Evolutionary conservation across 2,113 vertebrate species (phyloP), one percentile per base, ranked within the genome.

Genomic region (Meleagris gallopavo): DNA sequence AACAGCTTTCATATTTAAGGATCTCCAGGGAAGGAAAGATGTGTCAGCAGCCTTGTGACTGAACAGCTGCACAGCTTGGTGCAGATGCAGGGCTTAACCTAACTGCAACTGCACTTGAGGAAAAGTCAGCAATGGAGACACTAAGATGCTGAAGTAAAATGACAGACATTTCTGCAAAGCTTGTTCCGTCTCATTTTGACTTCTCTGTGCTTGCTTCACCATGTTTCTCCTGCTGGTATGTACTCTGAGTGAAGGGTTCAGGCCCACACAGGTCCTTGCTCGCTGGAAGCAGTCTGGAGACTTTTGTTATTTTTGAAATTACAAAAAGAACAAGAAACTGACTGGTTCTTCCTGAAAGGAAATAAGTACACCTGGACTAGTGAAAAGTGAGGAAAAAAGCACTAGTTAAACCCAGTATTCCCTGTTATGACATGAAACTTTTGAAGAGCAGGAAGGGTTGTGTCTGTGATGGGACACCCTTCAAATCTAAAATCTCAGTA

Each of bases 221-320:
- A 2, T 0, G 0, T 45, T 12, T 45, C 27, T 87, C 24, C 50
- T 64, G 10, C 8, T 57, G 32, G 11, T 45, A 46, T 75, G 1
- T 17, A 14, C 18, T 55, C 38, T 34, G 8, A 67, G 8, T 5
- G 27, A 72, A 62, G 40, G 12, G 19, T 60, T 48, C 34, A 32
- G 46, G 15, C 2, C 67, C 18, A 43, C 13, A 8, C 5, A 41
- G 22, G 21, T 55, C 67, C 75, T 76, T 66, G 6, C 40, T 85
- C 43, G 9, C 5, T 84, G 40, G 15, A 13, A 72, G 48, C 1
- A 1, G 18, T 22, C 6, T 50, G 0, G 0, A 66, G 27, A 43
- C 7, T 66, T 61, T 9, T 60, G 14, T 38, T 67, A 22, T 41
- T 76, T 88, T 41, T 50, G 52, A 81, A 67, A 58, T n/a, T 15